phyloP scores from a whole-genome alignment of 1,140 invertebrate species.

The Rhopalosiphum padi region DNA sequence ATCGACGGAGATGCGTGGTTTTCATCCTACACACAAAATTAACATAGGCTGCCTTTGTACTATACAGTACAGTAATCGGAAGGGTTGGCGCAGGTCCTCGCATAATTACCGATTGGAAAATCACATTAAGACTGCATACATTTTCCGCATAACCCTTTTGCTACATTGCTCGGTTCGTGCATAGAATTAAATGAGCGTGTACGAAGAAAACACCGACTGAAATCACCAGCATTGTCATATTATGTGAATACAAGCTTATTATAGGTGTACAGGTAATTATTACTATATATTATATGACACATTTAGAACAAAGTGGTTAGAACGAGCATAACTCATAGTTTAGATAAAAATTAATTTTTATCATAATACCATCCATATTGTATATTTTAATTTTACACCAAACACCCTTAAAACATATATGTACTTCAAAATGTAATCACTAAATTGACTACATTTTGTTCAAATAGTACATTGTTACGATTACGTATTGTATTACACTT shows the following conservation, averaged over 20 bases:
- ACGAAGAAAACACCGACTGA: not conserved
- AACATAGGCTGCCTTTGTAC: not conserved
- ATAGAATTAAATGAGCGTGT: not conserved
- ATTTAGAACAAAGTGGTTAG: too few relatives aligned
- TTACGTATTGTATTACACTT: not conserved
- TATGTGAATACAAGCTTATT: too few relatives aligned
- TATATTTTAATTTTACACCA: not conserved
- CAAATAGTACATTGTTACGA: not conserved
- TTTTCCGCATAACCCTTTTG: not conserved
- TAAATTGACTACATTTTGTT: not conserved
- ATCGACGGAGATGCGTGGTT: not conserved
- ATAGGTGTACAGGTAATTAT: not conserved
- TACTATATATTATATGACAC: too few relatives aligned
- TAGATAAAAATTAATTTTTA: too few relatives aligned
- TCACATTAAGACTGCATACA: not conserved
- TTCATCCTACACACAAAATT: not conserved
- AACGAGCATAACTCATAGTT: too few relatives aligned
- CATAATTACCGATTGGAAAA: not conserved
- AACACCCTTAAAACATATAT: not conserved
- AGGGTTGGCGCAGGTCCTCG: not conserved
- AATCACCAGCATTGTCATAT: not conserved
- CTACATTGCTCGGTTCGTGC: not conserved
- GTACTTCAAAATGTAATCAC: not conserved
- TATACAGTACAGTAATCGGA: not conserved
- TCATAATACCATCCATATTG: too few relatives aligned